These are phyloP conservation scores for Osedax fenrisi DNA, from an alignment of 2,888 invertebrate species.

Conservation along the genomic window DNA sequence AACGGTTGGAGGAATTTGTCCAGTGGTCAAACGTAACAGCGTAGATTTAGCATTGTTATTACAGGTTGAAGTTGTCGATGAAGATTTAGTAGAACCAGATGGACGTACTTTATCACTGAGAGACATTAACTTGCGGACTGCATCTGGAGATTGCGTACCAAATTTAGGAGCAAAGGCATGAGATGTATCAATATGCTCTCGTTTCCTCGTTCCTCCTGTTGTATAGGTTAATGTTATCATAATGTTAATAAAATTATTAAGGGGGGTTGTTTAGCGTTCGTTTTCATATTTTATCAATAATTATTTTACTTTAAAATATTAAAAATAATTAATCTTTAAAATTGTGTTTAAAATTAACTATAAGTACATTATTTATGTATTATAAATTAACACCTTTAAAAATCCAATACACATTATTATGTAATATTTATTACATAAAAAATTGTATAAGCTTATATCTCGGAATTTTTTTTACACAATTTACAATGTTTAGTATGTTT, in stretches of 20 bases:
- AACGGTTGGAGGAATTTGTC: slow-evolving; percentile 52
- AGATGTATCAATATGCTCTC: neutral
- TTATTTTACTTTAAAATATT: no score
- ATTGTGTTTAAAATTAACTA: no score
- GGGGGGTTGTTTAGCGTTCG: no score
- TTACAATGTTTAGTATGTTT: no score
- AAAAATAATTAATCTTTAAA: no score
- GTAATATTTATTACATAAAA: no score
- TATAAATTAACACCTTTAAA: no score
- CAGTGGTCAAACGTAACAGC: slow-evolving; percentile 6
- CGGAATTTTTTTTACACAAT: no score
- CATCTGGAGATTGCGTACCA: slow-evolving; percentile 87
- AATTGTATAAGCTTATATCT: no score
- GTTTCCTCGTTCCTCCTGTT: neutral
- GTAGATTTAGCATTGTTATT: slow-evolving; percentile 62
- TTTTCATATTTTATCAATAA: no score
- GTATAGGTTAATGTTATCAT: neutral
- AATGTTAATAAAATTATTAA: neutral
- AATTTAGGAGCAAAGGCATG: neutral
- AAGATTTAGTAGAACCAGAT: slow-evolving; percentile 53
- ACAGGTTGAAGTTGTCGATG: neutral
- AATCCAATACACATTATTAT: no score
- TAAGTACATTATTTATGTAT: no score
- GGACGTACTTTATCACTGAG: slow-evolving; percentile 56
- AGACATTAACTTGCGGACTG: slow-evolving; percentile 83